Percentiles rank a stretch among this genome's conserved stretches.
phyloP scores from a whole-genome alignment of 2,797 vertebrate species.

The Discoglossus pictus region DNA sequence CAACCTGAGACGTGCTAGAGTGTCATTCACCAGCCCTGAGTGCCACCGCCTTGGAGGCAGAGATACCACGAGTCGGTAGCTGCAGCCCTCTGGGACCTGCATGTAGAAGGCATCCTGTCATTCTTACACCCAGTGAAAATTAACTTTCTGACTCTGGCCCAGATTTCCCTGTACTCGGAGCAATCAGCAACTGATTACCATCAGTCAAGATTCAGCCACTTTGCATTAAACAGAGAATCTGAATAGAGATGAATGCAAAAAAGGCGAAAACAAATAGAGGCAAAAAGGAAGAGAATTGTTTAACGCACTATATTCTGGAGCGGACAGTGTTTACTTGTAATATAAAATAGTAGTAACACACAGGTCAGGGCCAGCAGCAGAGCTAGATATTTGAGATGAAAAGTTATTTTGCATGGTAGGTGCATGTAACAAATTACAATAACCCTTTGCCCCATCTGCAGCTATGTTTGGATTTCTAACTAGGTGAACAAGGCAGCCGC shows the following conservation, averaged over 20 bases:
- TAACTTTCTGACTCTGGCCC: constrained; percentile 23
- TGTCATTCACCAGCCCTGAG: constrained; percentile 12
- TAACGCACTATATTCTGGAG: not conserved
- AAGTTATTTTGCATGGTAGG: too few species aligned
- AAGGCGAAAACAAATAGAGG: constrained; percentile 15
- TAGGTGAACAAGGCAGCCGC: too few species aligned
- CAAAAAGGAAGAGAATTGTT: not conserved
- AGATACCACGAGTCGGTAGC: constrained; percentile 8
- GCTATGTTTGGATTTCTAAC: too few species aligned
- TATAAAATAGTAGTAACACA: too few species aligned
- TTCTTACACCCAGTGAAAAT: constrained; percentile 25
- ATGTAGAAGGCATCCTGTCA: constrained; percentile 14
- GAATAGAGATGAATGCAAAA: constrained; percentile 23
- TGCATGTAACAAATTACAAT: too few species aligned
- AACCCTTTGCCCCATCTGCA: too few species aligned
- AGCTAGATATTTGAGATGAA: too few species aligned
- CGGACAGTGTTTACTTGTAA: too few species aligned
- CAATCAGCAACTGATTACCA: constrained; percentile 42
- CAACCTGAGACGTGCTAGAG: constrained; percentile 13
- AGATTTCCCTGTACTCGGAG: constrained; percentile 26
- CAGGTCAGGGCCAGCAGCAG: too few species aligned
- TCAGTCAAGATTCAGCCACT: constrained; percentile 40
- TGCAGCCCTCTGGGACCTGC: not conserved
- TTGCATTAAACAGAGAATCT: constrained; percentile 40
- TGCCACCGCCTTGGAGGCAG: not conserved